Evolutionary conservation across 2,113 vertebrate genomes (phyloP), one percentile per base, ranked within the genome.

Genomic region (Indicator maculatus): DNA sequence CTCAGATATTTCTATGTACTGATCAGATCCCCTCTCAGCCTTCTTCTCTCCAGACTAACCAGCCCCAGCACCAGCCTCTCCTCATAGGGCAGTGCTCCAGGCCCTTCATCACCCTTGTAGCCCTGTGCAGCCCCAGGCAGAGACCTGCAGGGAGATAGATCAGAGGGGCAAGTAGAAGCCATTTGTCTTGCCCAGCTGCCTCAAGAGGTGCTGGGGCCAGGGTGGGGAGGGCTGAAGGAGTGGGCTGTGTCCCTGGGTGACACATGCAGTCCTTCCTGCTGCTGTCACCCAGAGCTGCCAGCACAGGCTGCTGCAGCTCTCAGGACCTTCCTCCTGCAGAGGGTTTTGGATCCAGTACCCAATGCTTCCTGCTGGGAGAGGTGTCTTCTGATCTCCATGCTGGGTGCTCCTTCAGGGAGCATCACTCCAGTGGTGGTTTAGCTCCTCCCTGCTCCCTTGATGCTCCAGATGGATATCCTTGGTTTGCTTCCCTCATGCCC

Each of bases 391-490:
- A 24, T 38, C 9, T 75, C 21, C 11, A 0, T 11, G 19, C 7
- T 13, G 39, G 67, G 19, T 65, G 33, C 33, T 26, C 28, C 66
- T 52, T 50, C 20, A 31, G 28, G n/a, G n/a, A 80, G 24, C 44
- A 38, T 60, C 44, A 45, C 17, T 18, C 0, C 0, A 21, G 70
- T 0, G 2, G 45, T 36, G 53, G 9, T 21, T 36, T 14, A 3
- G 44, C 26, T 67, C 44, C 16, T 59, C 53, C 60, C 11, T 18
- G 36, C 60, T 61, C 78, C 63, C 23, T n/a, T 14, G n/a, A 16
- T 38, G 21, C 17, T 67, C 17, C 65, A 9, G 10, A 2, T 7
- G 56, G n/a, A 31, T 38, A 5, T 5, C 5, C 23, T 59, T 4
- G n/a, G 2, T 47, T 82, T 81, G 6, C 8, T 65, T 44, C 58